Evolutionary conservation across 2,797 vertebrate genomes (phyloP), one percentile per base, ranked within the genome.

Genomic region (Aldrovandia affinis): DNA sequence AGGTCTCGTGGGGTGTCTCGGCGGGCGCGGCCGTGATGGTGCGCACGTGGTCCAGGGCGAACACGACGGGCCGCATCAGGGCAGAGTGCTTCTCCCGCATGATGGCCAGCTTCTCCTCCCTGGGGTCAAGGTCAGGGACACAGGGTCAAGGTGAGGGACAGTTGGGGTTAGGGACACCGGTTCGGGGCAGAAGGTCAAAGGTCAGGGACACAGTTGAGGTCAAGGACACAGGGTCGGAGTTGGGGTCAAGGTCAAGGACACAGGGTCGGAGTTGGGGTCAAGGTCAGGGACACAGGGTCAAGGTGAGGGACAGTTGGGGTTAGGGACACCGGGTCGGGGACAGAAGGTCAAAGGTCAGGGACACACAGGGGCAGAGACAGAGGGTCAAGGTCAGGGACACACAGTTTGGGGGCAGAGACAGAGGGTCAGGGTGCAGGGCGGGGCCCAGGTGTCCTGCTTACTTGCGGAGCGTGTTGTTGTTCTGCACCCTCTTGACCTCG

Each of bases 81-180:
- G 98, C 98, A 0, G 98, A 99, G 89, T 99, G 98, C 92, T 99
- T 99, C 86, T 99, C 98, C 7, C 97, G 95, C 98, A 99, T 99
- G 47, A 99, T 99, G 25, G 98, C 98, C 1, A 98, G 95, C 88
- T 99, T 99, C 90, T 99, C 98, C 88, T 99, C 98, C 89, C 98
- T 99, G 89, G 33, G 47, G 15, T 4, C n/a, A 73, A 28, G 50
- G 78, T 12, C 50, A 80, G 22, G 0, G 73, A 8, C 3, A 42
- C 20, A 44, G 42, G 18, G 75, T 44, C 39, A 47, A 6, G 42
- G 57, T 61, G 6, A 52, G 4, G 50, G 50, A 4, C 50, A 52
- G 50, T n/a, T n/a, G n/a, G n/a, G n/a, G n/a, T n/a, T n/a, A n/a
- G n/a, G n/a, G n/a, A n/a, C n/a, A n/a, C n/a, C n/a, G 61, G 61